Evolutionary conservation across 2,113 vertebrate genomes (phyloP), one percentile per base, ranked within the genome.

Genomic region (Oncorhynchus keta): DNA sequence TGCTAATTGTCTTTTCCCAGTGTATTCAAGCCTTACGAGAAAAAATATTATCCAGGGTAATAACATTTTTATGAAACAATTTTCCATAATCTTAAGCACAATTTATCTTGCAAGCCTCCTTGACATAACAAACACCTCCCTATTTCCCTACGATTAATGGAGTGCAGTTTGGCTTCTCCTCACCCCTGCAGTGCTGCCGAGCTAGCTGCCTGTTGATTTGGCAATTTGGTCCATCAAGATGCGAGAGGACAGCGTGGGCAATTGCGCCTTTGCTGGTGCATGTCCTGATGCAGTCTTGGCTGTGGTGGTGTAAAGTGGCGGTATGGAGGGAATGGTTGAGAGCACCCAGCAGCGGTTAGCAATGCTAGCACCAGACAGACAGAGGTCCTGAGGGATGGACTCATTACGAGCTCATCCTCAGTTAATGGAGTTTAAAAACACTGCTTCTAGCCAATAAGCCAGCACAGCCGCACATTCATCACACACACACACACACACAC

Each of bases 391-490:
- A 72, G 49, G 70, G 22, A 57, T 65, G 72, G 59, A 64, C 20
- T 65, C 72, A 74, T 72, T 48, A 55, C 49, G n/a, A 32, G 39
- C 32, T 68, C 57, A n/a, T 73, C 57, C 30, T 22, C 32, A 45
- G 61, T 57, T 74, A 57, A 74, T 65, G 72, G 24, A 45, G 72
- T 64, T 74, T 74, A 74, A 74, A 64, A 64, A 65, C 72, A 64
- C 55, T 20, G 72, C 32, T 28, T 68, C 28, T 26, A 18, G 59
- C 72, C 72, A 74, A 74, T 65, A 57, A 74, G 72, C 72, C 72
- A 5, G 14, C 35, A 61, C 68, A 28, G 24, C 39, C 22, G 5
- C 49, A 5, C 28, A 67, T 35, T 32, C 24, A 24, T 61, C 68
- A 20, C 20, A 26, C 30, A 68, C 64, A 20, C 49, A 72, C 70